Conservation (phyloP, 2,888 invertebrate species). For the Hemaris fuciformis region DNA sequence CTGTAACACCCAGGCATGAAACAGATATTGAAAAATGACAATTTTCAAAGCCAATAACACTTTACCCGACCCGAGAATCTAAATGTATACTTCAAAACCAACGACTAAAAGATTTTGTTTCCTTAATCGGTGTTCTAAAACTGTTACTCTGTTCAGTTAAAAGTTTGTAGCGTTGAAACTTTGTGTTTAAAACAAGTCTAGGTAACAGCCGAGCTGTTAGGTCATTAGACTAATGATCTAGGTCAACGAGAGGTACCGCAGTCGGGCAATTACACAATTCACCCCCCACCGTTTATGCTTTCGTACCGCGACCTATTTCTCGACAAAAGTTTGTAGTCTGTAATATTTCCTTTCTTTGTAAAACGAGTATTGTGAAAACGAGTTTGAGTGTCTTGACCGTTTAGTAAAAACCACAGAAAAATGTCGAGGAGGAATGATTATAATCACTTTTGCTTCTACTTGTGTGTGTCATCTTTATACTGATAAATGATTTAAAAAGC, state of each 20-base stretch:
- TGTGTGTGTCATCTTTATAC: too few species aligned
- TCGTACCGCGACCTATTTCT: background rate
- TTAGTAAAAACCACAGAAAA: too few species aligned
- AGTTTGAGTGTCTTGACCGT: background rate
- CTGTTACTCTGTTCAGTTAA: background rate
- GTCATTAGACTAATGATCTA: conserved; percentile 5
- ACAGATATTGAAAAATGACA: too few species aligned
- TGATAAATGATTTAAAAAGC: too few species aligned
- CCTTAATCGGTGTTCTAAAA: background rate
- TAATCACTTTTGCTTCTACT: too few species aligned
- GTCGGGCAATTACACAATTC: background rate
- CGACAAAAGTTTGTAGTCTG: background rate
- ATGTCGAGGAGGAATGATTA: too few species aligned
- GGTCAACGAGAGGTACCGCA: background rate
- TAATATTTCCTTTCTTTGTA: background rate
- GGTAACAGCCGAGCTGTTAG: background rate
- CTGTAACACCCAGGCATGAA: too few species aligned
- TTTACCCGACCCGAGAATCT: background rate
- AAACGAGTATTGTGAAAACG: background rate
- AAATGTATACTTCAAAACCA: too few species aligned
- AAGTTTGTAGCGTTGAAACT: background rate
- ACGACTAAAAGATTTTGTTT: background rate
- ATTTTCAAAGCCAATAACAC: too few species aligned
- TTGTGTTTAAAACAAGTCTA: background rate
- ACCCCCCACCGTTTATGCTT: background rate